A percentile compares a stretch with the other conserved stretches of the same genome.
Evolutionary conservation across 2,888 invertebrate genomes (phyloP).

Genomic region (Lepidocyrtinus sp.): DNA sequence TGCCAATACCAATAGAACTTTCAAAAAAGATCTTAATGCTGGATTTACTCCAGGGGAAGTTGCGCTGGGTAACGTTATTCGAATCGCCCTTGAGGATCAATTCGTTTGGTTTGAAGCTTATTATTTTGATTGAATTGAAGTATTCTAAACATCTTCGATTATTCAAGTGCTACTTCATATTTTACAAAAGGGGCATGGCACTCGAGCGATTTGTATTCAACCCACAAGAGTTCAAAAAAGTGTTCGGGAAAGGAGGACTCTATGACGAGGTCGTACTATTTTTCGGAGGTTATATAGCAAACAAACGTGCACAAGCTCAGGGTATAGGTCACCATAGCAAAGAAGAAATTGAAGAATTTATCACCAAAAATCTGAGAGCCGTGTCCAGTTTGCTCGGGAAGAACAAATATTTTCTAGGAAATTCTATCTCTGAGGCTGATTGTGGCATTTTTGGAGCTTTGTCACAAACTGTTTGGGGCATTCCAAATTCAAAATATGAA

Average conservation of each 20-base stretch:
- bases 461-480: constrained; percentile 71
- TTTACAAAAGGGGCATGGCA: constrained; percentile 48
- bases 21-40: constrained; percentile 38
- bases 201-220: constrained; percentile 55
- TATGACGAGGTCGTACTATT: constrained; percentile 34
- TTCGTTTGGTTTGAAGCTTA: constrained; percentile 29
- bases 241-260: constrained; percentile 33
- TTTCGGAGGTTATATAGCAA: constrained; percentile 20
- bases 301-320: constrained; percentile 49
- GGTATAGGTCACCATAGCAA: constrained; percentile 65
- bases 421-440: constrained; percentile 70
- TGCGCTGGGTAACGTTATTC: constrained; percentile 41
- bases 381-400: constrained; percentile 62
- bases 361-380: constrained; percentile 54
- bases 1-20: constrained; percentile 22
- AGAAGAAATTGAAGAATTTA: constrained; percentile 62
- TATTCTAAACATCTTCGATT: background rate
- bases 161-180: background rate
- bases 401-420: constrained; percentile 66
- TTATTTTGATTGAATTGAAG: background rate
- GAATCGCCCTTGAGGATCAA: constrained; percentile 57
- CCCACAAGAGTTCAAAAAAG: constrained; percentile 47
- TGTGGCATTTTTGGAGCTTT: constrained; percentile 73
- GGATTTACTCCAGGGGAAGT: constrained; percentile 35
- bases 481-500: constrained; percentile 68